Conservation (phyloP, 2,797 vertebrate species). For the Garrulus glandarius region DNA sequence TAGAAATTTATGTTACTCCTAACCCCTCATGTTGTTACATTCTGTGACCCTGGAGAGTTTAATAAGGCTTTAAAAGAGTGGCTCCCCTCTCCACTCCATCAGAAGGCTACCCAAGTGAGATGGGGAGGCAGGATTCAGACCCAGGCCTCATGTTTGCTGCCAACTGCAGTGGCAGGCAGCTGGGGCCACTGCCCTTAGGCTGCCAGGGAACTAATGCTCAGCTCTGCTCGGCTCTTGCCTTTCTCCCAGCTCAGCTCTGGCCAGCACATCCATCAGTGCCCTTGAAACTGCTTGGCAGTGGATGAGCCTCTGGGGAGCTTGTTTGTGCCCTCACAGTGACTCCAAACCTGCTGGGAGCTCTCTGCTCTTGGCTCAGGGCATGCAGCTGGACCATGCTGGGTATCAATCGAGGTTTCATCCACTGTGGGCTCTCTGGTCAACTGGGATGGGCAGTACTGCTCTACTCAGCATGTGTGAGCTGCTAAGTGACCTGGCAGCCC, state of each 20-base stretch:
- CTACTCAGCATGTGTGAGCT: background rate
- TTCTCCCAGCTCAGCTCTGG: background rate
- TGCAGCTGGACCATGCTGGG: accelerated
- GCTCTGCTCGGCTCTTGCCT: background rate
- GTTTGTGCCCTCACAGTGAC: background rate
- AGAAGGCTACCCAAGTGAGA: background rate
- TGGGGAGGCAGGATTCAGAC: background rate
- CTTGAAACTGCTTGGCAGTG: background rate
- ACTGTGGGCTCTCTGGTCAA: background rate
- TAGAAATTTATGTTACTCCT: background rate
- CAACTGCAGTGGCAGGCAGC: background rate
- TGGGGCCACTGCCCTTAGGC: background rate
- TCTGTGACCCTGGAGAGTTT: background rate
- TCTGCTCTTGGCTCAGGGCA: background rate
- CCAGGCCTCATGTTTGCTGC: background rate
- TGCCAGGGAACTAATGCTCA: background rate
- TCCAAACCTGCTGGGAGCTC: background rate
- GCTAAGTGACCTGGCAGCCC: background rate
- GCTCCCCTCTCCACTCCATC: background rate
- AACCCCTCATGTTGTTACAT: background rate
- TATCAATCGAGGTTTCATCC: background rate
- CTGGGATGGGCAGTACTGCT: background rate
- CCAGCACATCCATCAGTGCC: accelerated
- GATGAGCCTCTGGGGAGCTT: background rate
- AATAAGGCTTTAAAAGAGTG: background rate